phyloP scores from a whole-genome alignment of 2,113 vertebrate genomes.

The Polypterus bichir region DNA sequence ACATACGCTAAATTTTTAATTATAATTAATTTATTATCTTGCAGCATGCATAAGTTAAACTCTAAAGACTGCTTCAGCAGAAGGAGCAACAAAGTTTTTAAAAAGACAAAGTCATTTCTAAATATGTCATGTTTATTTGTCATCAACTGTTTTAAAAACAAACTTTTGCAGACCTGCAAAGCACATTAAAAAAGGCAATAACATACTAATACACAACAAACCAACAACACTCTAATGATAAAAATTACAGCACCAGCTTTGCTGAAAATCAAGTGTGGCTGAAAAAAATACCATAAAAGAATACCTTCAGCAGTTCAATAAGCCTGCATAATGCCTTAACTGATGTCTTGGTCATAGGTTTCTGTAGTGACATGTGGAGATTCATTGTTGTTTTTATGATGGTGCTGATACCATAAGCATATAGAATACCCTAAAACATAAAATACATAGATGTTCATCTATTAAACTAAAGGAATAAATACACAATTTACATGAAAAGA shows the following conservation, averaged over 20 bases:
- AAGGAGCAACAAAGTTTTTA: too few species aligned
- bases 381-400: slow-evolving; percentile 97
- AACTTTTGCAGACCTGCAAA: not conserved
- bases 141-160: too few species aligned
- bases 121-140: too few species aligned
- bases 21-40: too few species aligned
- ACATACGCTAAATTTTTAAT: too few species aligned
- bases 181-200: not conserved
- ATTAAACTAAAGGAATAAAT: not conserved
- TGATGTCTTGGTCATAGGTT: slow-evolving; percentile 94
- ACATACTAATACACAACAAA: not conserved
- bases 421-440: slow-evolving; percentile 77
- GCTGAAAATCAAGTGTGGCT: too few species aligned
- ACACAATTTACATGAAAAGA: too few species aligned
- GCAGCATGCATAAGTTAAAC: too few species aligned
- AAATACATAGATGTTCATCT: not conserved
- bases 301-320: slow-evolving; percentile 86
- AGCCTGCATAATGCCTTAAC: slow-evolving; percentile 91
- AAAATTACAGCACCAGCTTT: too few species aligned
- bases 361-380: slow-evolving; percentile 92
- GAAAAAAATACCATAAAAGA: not conserved
- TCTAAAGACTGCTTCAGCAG: too few species aligned
- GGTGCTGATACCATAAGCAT: slow-evolving; percentile 86
- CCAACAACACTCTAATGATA: too few species aligned
- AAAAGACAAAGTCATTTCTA: too few species aligned